These are phyloP conservation scores for Circaetus gallicus DNA, from an alignment of 2,113 vertebrate genomes.

Conservation along the genomic window DNA sequence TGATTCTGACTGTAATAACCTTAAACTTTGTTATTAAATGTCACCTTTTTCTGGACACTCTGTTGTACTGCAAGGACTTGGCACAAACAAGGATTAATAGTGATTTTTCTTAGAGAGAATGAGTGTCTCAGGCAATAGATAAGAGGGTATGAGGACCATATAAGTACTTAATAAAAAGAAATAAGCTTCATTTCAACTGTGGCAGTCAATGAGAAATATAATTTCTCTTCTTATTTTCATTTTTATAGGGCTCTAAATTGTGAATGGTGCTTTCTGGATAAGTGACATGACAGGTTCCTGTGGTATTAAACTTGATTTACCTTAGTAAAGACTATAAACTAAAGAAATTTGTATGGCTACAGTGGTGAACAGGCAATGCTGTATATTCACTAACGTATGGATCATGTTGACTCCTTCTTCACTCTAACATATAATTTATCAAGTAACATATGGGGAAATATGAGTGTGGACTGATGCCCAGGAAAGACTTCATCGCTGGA, in stretches of 20 bases:
- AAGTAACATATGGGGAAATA: background rate
- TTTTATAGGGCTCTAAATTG: constrained; percentile 31
- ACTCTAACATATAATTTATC: background rate
- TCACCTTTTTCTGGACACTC: background rate
- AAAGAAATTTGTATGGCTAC: background rate
- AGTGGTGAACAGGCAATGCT: background rate
- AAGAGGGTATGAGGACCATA: background rate
- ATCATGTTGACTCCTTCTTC: background rate
- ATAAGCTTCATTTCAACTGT: background rate
- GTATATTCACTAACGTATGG: background rate
- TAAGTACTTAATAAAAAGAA: constrained; percentile 31
- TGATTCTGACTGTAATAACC: background rate
- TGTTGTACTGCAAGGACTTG: background rate
- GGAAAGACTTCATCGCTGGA: background rate
- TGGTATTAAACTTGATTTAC: background rate
- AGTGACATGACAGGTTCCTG: background rate
- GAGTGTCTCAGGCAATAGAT: background rate
- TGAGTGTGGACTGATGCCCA: background rate
- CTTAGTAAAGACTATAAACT: background rate
- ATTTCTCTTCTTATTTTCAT: constrained; percentile 16
- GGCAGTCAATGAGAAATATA: background rate
- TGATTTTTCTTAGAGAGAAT: background rate
- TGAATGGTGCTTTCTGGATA: background rate
- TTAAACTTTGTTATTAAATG: background rate
- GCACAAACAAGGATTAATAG: constrained; percentile 15